phyloP scores from a whole-genome alignment of 2,888 invertebrate genomes.

The Cybosia mesomella region DNA sequence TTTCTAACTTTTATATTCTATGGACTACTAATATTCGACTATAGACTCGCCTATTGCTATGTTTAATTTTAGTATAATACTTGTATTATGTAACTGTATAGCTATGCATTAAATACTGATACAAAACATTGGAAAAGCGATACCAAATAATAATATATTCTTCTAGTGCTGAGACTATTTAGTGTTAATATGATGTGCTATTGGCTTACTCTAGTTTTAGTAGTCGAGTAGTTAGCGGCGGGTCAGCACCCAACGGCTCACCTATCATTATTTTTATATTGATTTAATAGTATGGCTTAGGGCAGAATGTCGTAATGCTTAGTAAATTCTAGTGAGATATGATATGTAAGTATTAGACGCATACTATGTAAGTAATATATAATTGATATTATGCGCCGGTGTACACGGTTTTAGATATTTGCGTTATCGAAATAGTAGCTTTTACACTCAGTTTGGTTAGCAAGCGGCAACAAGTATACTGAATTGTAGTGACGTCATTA shows the following conservation, averaged over 20 bases:
- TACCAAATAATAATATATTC: constrained; percentile 53
- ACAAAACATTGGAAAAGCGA: constrained; percentile 30
- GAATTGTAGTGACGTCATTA: background rate
- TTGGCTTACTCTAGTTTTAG: constrained; percentile 48
- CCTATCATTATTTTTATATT: constrained; percentile 39
- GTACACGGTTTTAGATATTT: constrained; percentile 49
- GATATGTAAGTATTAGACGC: constrained; percentile 61
- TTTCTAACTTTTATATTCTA: background rate
- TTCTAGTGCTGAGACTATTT: constrained; percentile 55
- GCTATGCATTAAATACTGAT: constrained; percentile 8
- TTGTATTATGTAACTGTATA: background rate
- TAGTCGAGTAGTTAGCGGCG: constrained; percentile 41
- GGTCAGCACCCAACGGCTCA: constrained; percentile 38
- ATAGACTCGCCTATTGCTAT: background rate
- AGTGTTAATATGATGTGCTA: constrained; percentile 48
- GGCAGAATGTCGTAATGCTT: constrained; percentile 63
- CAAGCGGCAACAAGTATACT: background rate
- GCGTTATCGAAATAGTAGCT: constrained; percentile 17
- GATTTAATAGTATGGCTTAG: constrained; percentile 48
- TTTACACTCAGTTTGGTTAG: constrained; percentile 11
- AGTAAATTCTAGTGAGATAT: constrained; percentile 62
- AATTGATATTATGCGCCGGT: constrained; percentile 52
- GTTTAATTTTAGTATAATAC: background rate
- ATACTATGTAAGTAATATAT: constrained; percentile 45
- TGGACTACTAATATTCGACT: background rate